Evolutionary conservation across 2,888 invertebrate species (phyloP).

Genomic region (Erpobdella octoculata): DNA sequence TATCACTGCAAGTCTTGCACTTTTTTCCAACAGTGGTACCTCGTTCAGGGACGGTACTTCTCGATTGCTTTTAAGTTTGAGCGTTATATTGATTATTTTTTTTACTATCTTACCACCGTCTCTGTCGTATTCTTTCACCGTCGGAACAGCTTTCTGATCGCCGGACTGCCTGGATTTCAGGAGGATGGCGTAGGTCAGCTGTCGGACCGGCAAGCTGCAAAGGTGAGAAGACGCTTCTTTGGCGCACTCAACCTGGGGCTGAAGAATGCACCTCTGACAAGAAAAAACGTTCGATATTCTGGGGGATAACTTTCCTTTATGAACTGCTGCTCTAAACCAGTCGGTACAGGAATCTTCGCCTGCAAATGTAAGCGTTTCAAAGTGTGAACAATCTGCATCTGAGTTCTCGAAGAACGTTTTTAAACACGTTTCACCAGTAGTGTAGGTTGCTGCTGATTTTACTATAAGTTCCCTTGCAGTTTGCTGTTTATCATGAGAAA

Average conservation of each 20-base stretch:
- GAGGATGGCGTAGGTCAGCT: constrained; percentile 46
- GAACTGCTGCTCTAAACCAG: constrained; percentile 64
- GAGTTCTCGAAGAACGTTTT: constrained; percentile 20
- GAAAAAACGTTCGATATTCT: constrained; percentile 57
- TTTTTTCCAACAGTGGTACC: constrained; percentile 31
- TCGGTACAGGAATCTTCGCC: constrained; percentile 38
- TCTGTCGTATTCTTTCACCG: constrained; percentile 22
- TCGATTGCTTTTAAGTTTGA: neutral
- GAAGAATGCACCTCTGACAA: constrained; percentile 44
- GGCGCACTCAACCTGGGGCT: constrained; percentile 45
- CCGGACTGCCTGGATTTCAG: constrained; percentile 35
- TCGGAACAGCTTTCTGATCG: neutral
- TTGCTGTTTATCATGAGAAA: constrained; percentile 39
- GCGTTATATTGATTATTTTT: neutral
- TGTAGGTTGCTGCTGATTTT: constrained; percentile 44
- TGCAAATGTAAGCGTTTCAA: neutral
- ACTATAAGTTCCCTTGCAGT: constrained; percentile 40
- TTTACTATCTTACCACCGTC: neutral
- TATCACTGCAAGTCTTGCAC: neutral
- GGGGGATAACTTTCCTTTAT: constrained; percentile 60
- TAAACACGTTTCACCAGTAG: neutral
- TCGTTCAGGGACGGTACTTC: neutral
- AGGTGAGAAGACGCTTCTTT: constrained; percentile 40
- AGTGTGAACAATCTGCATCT: neutral
- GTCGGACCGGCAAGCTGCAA: constrained; percentile 42